Evolutionary conservation across 2,888 invertebrate genomes (phyloP).

Genomic region (Biston stratarius): DNA sequence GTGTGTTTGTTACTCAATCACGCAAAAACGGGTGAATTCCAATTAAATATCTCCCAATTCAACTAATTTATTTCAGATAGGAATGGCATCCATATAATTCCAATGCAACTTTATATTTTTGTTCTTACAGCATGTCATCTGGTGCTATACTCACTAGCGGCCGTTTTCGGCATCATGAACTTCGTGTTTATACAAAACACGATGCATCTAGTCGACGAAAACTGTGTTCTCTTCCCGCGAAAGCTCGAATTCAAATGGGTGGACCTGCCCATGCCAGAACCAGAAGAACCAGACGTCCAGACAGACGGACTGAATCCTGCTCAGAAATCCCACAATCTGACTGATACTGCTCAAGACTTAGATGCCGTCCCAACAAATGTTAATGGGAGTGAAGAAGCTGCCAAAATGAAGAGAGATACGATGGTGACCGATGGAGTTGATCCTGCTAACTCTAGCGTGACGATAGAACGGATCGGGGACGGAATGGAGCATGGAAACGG

Average conservation of each 20-base stretch:
- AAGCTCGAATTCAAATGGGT: slow-evolving; percentile 66
- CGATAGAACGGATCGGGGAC: slow-evolving; percentile 4
- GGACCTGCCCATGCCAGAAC: slow-evolving; percentile 48
- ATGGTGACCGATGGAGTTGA: slow-evolving; percentile 34
- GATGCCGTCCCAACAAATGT: slow-evolving; percentile 38
- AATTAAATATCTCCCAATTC: too few species aligned
- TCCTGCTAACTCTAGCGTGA: slow-evolving; percentile 3
- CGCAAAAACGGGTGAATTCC: too few species aligned
- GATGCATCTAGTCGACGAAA: slow-evolving; percentile 66
- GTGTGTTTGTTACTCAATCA: too few species aligned
- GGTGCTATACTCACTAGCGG: slow-evolving; percentile 67
- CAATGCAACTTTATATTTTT: not conserved
- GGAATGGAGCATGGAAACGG: slow-evolving; percentile 48
- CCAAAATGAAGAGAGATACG: slow-evolving; percentile 55
- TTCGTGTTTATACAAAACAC: slow-evolving; percentile 74
- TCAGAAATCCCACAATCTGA: slow-evolving; percentile 39
- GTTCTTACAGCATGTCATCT: slow-evolving; percentile 75
- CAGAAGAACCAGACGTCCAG: slow-evolving; percentile 36
- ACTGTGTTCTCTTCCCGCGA: slow-evolving; percentile 72
- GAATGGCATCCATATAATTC: too few species aligned
- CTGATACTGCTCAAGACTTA: slow-evolving; percentile 55
- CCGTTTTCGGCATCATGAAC: slow-evolving; percentile 71
- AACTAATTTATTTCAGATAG: too few species aligned
- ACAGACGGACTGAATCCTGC: slow-evolving; percentile 26
- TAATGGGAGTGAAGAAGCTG: slow-evolving; percentile 36